Evolutionary conservation across 53 echinoderm and acorn worm genomes (phyloP).

Genomic region (Patiria pectinifera): DNA sequence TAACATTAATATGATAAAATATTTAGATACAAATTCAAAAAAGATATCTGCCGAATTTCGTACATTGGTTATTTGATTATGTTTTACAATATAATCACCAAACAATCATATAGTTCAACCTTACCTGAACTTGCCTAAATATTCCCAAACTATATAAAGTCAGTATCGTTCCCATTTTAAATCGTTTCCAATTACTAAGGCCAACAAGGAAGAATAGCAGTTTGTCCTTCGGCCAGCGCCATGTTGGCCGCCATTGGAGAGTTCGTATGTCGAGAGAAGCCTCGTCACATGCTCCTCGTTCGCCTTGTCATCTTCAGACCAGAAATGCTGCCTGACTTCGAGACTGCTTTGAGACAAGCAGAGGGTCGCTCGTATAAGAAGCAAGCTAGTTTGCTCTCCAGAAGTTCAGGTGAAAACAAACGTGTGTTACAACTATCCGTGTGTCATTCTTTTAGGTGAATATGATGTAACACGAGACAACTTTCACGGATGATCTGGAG

Average conservation of each 20-base stretch:
- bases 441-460: not conserved
- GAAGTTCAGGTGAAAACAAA: not conserved
- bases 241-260: not conserved
- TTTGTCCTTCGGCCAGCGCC: conserved; percentile 17
- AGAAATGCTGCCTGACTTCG: not conserved
- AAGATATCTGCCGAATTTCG: no score
- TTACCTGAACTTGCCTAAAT: not conserved
- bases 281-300: conserved; percentile 14
- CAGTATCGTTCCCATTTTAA: not conserved
- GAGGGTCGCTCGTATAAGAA: conserved; percentile 32
- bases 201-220: not conserved
- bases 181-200: not conserved
- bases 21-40: no score
- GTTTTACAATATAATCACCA: no score
- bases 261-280: conserved; percentile 50
- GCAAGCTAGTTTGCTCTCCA: not conserved
- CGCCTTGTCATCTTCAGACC: conserved; percentile 46
- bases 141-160: not conserved
- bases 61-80: no score
- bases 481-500: not conserved
- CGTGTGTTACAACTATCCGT: not conserved
- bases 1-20: no score
- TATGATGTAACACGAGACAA: not conserved
- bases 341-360: conserved; percentile 32
- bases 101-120: no score